Evolutionary conservation across 2,113 vertebrate species (phyloP), one percentile per base, ranked within the genome.

Genomic region (Macrotus californicus): DNA sequence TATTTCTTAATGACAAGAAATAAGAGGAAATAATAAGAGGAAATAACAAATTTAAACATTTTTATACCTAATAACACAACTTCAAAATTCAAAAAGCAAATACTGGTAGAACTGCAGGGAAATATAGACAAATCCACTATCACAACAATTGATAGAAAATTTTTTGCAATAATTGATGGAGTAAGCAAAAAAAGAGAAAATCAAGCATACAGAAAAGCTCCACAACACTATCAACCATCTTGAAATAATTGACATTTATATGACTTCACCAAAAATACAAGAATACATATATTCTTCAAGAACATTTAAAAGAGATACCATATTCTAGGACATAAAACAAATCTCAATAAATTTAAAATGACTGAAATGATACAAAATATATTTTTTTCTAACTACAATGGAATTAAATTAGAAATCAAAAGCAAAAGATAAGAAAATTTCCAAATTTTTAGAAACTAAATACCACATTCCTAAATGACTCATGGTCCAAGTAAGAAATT

Each of bases 351-450:
- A 89, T n/a, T 91, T 69, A 11, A 91, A 94, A 90, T 2, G 7
- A 76, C 21, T 70, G 19, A 89, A 73, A 34, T 73, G 72, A 56
- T 96, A 36, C 14, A 54, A 79, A 88, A 7, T 61, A 52, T 26
- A n/a, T n/a, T n/a, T 41, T 83, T 91, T 29, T 82, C 9, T 77
- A 39, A 75, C 21, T 64, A 31, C 15, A 54, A 15, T 73, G n/a
- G 12, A 91, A 87, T 87, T 77, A 72, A 93, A 39, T 86, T 86
- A 52, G 76, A 82, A 90, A 76, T 95, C 36, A 84, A 66, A 50
- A 82, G 24, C 22, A 64, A 87, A 90, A 83, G 29, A 64, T 77
- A 72, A 59, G 39, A 54, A 72, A 85, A 56, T 50, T 26, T 1
- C 7, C 0, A 22, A 56, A 48, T 83, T 73, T 41, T 87, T 72